Conservation (phyloP, 2,888 invertebrate genomes). For the Clistopyga incitator region DNA sequence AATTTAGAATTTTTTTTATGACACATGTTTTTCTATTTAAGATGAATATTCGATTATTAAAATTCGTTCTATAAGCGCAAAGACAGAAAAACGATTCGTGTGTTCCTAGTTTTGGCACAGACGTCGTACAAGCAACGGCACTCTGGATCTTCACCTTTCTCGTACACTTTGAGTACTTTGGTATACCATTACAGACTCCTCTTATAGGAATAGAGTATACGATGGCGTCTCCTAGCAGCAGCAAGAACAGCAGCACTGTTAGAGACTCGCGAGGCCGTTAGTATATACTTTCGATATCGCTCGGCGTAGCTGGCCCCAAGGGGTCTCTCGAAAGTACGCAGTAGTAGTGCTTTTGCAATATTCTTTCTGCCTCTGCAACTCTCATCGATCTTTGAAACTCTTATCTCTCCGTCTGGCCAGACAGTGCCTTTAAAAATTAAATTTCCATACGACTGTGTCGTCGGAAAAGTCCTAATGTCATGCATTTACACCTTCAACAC, state of each 20-base stretch:
- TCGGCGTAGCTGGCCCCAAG: conserved; percentile 63
- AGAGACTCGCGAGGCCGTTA: conserved; percentile 67
- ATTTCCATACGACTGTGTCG: conserved; percentile 54
- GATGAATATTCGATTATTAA: not conserved
- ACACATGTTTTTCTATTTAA: not conserved
- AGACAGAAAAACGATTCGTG: conserved; percentile 22
- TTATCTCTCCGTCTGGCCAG: conserved; percentile 37
- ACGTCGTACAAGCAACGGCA: conserved; percentile 70
- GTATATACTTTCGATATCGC: conserved; percentile 76
- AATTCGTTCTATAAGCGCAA: not conserved
- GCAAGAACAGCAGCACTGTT: conserved; percentile 44
- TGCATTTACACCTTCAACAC: not conserved
- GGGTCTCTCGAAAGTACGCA: conserved; percentile 69
- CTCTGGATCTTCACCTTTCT: conserved; percentile 69
- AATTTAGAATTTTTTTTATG: not conserved
- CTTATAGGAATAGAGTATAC: conserved; percentile 40
- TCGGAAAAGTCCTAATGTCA: conserved; percentile 22
- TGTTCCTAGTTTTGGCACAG: conserved; percentile 19
- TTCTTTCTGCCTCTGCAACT: conserved; percentile 22
- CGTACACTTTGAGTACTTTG: conserved; percentile 46
- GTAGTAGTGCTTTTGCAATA: conserved; percentile 23
- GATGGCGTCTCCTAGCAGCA: not conserved
- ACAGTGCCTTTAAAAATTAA: conserved; percentile 54
- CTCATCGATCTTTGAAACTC: conserved; percentile 41
- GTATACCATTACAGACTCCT: conserved; percentile 45